phyloP scores from a whole-genome alignment of 2,888 invertebrate genomes.

The Tridacna crocea region DNA sequence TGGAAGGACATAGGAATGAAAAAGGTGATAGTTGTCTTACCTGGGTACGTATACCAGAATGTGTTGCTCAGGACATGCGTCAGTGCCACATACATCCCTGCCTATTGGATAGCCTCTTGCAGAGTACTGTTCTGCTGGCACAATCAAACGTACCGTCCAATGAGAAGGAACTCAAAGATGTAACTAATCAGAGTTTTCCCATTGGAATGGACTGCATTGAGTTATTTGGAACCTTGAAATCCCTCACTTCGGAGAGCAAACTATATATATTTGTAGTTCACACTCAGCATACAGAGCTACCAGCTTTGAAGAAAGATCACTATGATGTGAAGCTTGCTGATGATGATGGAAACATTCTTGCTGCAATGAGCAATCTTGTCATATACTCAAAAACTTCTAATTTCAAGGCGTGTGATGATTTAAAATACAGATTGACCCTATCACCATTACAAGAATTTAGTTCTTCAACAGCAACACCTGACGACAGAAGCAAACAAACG shows the following conservation, averaged over 20 bases:
- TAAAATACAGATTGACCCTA: neutral
- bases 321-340: neutral
- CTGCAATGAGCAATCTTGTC: neutral
- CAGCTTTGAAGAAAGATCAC: slow-evolving; percentile 7
- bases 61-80: neutral
- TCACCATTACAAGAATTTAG: neutral
- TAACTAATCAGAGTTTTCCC: neutral
- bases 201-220: slow-evolving; percentile 1
- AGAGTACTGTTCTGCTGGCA: slow-evolving; percentile 3
- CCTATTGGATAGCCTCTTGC: slow-evolving; percentile 27
- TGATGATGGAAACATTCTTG: neutral
- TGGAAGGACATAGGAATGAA: neutral
- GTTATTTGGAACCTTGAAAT: neutral
- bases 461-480: too few relatives aligned
- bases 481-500: neutral
- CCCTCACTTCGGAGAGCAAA: neutral
- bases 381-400: neutral
- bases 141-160: too few relatives aligned
- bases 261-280: neutral
- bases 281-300: neutral
- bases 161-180: neutral
- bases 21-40: neutral
- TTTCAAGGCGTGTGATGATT: neutral
- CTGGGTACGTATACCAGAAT: neutral
- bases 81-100: slow-evolving; percentile 23